Percentiles rank a stretch among this genome's conserved stretches.
phyloP scores from a whole-genome alignment of 92 coral and sea anemone species.

The Umimayanthus kanabou region DNA sequence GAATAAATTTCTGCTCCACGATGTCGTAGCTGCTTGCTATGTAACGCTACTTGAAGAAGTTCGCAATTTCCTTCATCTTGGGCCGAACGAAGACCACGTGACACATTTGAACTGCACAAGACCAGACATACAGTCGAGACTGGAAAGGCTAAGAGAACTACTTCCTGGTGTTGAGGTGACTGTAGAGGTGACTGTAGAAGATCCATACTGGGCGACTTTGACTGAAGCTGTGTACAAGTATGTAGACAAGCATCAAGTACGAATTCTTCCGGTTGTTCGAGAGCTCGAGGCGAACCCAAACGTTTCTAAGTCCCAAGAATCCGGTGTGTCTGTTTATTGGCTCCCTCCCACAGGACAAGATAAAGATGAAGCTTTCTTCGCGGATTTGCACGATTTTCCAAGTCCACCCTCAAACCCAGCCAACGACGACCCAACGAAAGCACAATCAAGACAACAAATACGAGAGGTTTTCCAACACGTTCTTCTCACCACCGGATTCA shows the following conservation, averaged over 20 bases:
- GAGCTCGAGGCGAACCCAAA: no score
- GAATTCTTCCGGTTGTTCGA: slow-evolving; percentile 71
- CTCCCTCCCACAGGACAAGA: slow-evolving; percentile 52
- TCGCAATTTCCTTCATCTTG: slow-evolving; percentile 42
- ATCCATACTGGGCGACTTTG: slow-evolving; percentile 29
- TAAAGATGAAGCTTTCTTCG: slow-evolving; percentile 43
- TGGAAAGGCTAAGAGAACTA: neutral
- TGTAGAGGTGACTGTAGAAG: neutral
- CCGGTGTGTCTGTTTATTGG: slow-evolving; percentile 27
- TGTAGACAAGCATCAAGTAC: slow-evolving; percentile 34
- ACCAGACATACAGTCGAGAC: neutral
- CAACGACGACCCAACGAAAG: neutral
- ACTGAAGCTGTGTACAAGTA: slow-evolving; percentile 41
- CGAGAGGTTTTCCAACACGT: slow-evolving; percentile 32
- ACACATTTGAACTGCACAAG: slow-evolving; percentile 1
- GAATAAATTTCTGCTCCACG: slow-evolving; percentile 58
- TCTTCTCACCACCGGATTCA: slow-evolving; percentile 65
- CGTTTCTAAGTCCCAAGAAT: neutral
- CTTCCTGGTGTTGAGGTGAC: slow-evolving; percentile 42
- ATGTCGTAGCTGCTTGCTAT: slow-evolving; percentile 78
- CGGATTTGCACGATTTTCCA: slow-evolving; percentile 13
- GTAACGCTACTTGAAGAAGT: slow-evolving; percentile 56
- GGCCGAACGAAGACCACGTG: slow-evolving; percentile 22
- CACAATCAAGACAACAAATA: neutral
- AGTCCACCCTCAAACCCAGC: neutral